Conservation (phyloP, 2,888 invertebrate species). For the Chymomyza fuscimana region DNA sequence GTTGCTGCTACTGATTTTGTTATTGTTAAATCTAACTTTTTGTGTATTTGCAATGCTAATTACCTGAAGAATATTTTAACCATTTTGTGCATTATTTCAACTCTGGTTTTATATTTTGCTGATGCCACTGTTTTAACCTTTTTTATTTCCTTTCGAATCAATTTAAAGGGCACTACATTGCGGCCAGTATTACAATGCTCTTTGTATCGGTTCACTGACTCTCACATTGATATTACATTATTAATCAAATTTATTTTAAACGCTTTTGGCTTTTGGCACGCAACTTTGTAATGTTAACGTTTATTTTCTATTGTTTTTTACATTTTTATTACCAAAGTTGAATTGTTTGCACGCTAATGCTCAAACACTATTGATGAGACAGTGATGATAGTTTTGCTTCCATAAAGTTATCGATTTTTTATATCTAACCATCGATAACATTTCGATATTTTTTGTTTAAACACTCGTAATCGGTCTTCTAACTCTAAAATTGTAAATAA, state of each 20-base stretch:
- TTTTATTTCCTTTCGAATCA: neutral
- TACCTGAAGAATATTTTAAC: conserved; percentile 71
- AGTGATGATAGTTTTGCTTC: no score
- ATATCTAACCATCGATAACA: no score
- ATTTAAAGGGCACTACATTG: neutral
- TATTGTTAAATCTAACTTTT: conserved; percentile 19
- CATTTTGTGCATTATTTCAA: conserved; percentile 63
- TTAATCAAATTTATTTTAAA: neutral
- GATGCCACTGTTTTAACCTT: neutral
- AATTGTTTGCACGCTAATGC: neutral
- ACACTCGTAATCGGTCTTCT: no score
- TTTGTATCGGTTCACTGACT: neutral
- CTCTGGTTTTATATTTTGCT: neutral
- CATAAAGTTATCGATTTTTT: no score
- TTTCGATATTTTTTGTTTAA: no score
- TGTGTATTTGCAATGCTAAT: conserved; percentile 28
- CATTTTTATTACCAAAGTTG: neutral
- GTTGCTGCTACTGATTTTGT: conserved; percentile 11
- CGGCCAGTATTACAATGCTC: neutral
- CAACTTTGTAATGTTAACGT: neutral
- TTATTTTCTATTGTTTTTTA: neutral
- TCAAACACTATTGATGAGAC: neutral
- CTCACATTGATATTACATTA: neutral
- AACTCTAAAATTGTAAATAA: no score
- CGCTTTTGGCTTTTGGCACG: neutral